Conservation (phyloP, 2,888 invertebrate species). For the Antheraea yamamai region DNA sequence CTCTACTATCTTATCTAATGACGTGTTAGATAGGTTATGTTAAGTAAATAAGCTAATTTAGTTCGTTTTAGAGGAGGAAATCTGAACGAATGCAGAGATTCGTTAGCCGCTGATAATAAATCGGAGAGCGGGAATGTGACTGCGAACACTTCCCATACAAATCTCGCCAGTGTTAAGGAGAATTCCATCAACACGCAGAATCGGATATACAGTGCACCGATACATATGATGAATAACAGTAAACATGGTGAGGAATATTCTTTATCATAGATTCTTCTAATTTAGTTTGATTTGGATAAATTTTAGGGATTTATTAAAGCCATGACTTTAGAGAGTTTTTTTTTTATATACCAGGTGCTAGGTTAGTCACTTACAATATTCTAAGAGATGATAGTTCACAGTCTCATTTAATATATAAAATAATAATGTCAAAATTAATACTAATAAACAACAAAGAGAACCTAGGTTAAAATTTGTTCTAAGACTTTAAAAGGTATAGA, state of each 20-base stretch:
- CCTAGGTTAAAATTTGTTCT: too few species aligned
- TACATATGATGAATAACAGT: conserved; percentile 72
- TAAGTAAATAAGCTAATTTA: not conserved
- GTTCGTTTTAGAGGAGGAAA: conserved; percentile 54
- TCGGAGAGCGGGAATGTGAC: conserved; percentile 73
- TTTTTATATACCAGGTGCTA: too few species aligned
- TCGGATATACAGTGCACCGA: conserved; percentile 74
- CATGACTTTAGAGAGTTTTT: too few species aligned
- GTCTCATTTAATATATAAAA: too few species aligned
- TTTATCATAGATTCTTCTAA: not conserved
- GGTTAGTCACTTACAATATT: too few species aligned
- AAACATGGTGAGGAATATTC: conserved; percentile 59
- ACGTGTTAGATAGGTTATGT: not conserved
- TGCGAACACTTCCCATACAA: conserved; percentile 68
- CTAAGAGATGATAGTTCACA: too few species aligned
- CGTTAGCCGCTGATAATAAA: conserved; percentile 71
- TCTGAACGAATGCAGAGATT: conserved; percentile 69
- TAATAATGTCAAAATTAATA: too few species aligned
- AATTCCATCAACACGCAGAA: conserved; percentile 60
- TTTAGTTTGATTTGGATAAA: too few species aligned
- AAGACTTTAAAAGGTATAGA: too few species aligned
- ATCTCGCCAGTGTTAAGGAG: conserved; percentile 64
- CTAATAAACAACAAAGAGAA: too few species aligned
- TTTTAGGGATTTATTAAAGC: too few species aligned
- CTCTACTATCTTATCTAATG: too few species aligned